phyloP scores from a whole-genome alignment of 92 coral and sea anemone species.

The Phenganax marumi region DNA sequence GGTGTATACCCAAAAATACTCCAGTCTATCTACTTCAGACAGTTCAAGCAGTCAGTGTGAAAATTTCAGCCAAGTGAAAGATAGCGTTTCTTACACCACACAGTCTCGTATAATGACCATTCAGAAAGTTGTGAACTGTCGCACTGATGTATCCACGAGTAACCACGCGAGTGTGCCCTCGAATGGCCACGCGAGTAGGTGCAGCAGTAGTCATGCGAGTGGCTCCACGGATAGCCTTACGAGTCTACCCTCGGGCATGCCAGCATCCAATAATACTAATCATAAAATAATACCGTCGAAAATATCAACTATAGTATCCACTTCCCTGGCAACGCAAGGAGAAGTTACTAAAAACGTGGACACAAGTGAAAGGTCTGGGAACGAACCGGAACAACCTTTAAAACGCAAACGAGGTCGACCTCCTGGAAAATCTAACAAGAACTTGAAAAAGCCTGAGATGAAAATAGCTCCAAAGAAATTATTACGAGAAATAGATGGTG shows the following conservation, averaged over 20 bases:
- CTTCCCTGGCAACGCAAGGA: conserved; percentile 13
- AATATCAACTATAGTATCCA: conserved; percentile 27
- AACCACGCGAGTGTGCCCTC: no score
- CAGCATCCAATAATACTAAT: conserved; percentile 14
- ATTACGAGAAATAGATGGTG: conserved; percentile 13
- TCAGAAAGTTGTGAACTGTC: not conserved
- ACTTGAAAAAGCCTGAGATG: conserved; percentile 12
- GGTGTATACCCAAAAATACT: not conserved
- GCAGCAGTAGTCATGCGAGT: not conserved
- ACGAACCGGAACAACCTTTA: conserved; percentile 27
- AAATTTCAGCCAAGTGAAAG: not conserved
- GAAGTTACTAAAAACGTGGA: conserved; percentile 10
- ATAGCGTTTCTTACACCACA: not conserved
- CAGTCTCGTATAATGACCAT: not conserved
- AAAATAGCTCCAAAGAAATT: conserved; percentile 1
- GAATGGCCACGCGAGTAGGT: no score
- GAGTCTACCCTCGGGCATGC: conserved; percentile 18
- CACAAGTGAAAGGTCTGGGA: not conserved
- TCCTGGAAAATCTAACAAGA: conserved; percentile 33
- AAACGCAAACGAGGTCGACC: conserved; percentile 44
- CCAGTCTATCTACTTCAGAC: not conserved
- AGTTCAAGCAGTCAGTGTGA: not conserved
- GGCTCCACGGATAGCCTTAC: not conserved
- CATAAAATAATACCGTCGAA: conserved; percentile 9
- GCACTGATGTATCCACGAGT: not conserved